A percentile compares a stretch with the other conserved stretches of the same genome.
Evolutionary conservation across 1,140 invertebrate species (phyloP).

Genomic region (Nephotettix cincticeps): DNA sequence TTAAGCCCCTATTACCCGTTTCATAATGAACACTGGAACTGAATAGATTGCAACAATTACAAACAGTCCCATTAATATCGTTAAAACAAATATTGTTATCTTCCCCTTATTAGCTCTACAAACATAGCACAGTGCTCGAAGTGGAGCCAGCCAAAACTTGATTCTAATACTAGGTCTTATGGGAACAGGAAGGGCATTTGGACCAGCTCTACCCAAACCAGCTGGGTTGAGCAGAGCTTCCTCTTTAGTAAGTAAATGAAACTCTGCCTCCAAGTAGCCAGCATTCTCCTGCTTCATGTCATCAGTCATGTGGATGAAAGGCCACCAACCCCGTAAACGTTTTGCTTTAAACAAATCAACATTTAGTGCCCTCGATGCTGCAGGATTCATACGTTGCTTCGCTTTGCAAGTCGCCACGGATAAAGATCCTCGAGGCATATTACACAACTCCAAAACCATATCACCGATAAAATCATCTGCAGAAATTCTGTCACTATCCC

Average conservation of each 20-base stretch:
- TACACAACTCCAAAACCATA: not conserved
- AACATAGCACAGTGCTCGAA: constrained; percentile 51
- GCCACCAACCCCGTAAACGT: constrained; percentile 81
- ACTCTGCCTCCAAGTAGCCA: constrained; percentile 58
- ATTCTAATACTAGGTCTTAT: constrained; percentile 49
- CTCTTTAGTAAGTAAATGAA: constrained; percentile 56
- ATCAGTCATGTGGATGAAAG: constrained; percentile 54
- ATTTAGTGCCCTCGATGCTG: no score
- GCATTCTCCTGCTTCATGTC: constrained; percentile 6
- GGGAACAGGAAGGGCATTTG: constrained; percentile 57
- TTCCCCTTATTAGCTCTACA: constrained; percentile 51
- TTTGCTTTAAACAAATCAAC: constrained; percentile 77
- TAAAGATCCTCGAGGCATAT: constrained; percentile 49
- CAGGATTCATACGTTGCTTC: constrained; percentile 56
- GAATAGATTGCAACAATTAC: constrained; percentile 51
- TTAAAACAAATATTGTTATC: constrained; percentile 46
- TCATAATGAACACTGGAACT: constrained; percentile 54
- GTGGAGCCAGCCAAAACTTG: constrained; percentile 43
- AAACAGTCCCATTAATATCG: constrained; percentile 47
- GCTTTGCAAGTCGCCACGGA: constrained; percentile 57
- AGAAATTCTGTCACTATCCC: constrained; percentile 76
- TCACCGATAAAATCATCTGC: constrained; percentile 78
- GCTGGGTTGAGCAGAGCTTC: constrained; percentile 60
- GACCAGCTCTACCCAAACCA: constrained; percentile 59
- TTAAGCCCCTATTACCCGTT: constrained; percentile 43